A percentile compares a stretch with the other conserved stretches of the same genome.
These are phyloP conservation scores for Chromoteleia sp. DNA, from an alignment of 2,888 invertebrate species.

Conservation along the genomic window DNA sequence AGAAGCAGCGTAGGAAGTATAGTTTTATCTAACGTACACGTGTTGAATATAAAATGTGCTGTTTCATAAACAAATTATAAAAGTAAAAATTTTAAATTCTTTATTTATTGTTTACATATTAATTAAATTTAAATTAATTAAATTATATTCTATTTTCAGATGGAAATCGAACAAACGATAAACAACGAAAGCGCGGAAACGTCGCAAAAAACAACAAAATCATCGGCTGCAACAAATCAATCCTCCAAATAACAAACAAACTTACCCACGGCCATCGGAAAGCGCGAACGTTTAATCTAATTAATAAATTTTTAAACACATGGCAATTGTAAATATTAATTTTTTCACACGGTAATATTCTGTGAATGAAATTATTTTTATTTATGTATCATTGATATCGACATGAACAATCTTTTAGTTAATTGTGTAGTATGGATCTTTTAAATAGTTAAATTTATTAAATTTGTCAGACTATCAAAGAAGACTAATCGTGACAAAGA, in stretches of 20 bases:
- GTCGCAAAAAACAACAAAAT: constrained; percentile 80
- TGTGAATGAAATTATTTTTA: constrained; percentile 24
- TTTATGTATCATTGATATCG: constrained; percentile 18
- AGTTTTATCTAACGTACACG: not conserved
- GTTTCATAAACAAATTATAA: constrained; percentile 2
- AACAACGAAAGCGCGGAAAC: constrained; percentile 80
- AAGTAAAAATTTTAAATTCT: too few species aligned
- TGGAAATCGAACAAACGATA: constrained; percentile 81
- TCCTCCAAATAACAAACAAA: constrained; percentile 82
- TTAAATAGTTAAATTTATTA: constrained; percentile 21
- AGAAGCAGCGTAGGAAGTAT: not conserved
- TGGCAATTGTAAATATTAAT: constrained; percentile 24
- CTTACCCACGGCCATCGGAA: constrained; percentile 52
- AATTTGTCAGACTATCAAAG: constrained; percentile 18
- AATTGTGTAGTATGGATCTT: constrained; percentile 5
- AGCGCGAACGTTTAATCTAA: constrained; percentile 66
- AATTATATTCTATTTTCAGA: constrained; percentile 73
- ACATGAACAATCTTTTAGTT: constrained; percentile 32
- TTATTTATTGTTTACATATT: too few species aligned
- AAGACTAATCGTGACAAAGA: constrained; percentile 45
- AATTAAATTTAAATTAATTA: not conserved
- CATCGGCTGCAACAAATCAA: constrained; percentile 78
- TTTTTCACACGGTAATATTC: constrained; percentile 12
- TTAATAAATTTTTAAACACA: constrained; percentile 10
- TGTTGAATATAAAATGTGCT: constrained; percentile 1